Base-by-base conservation (phyloP, 2,797 vertebrate genomes). In the Catamblyrhynchus diadema region DNA sequence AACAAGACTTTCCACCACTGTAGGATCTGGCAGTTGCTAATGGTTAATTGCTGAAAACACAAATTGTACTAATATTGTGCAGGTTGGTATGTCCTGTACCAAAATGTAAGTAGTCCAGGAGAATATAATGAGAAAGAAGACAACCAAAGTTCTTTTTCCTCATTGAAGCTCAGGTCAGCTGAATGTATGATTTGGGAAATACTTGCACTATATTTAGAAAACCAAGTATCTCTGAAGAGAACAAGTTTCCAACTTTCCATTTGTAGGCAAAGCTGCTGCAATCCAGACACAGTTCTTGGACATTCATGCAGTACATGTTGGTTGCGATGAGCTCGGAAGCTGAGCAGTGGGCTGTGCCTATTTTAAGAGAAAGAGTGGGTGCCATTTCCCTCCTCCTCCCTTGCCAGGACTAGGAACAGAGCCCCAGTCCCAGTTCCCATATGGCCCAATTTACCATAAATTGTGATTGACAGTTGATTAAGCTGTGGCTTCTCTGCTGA, bases 361-460 rank as follows among this genome's bases (percentile, higher is more conserved):
- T 95, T 95, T 89, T 91, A 59, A 75, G 75, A 89, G 54, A 59
- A 59, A 60, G 62, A 86, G 94, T 96, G 91, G 92, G 85, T 91
- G 73, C 42, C 81, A 21, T 75, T 93, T 85, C 70, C 69, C 48
- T 90, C 61, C 64, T 93, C n/a, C 41, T 90, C 41, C 69, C 51
- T 94, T 93, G 82, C 85, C 47, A 72, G 79, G 79, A 59, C 75
- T 88, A 75, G 86, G 72, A 95, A 86, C 81, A 83, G 81, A 88
- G 75, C 57, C 57, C 51, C 33, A 71, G 4, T 51, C 81, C 87
- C 42, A 3, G 57, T 39, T 92, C 18, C 86, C 91, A 86, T 91
- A 93, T 81, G 81, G 65, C 59, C 59, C 27, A 90, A 23, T 8
- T 88, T 54, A 30, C 44, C 54, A 44, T 61, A 59, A 91, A 8